phyloP scores from a whole-genome alignment of 2,113 vertebrate species.

The Microcebus lehilahytsara region DNA sequence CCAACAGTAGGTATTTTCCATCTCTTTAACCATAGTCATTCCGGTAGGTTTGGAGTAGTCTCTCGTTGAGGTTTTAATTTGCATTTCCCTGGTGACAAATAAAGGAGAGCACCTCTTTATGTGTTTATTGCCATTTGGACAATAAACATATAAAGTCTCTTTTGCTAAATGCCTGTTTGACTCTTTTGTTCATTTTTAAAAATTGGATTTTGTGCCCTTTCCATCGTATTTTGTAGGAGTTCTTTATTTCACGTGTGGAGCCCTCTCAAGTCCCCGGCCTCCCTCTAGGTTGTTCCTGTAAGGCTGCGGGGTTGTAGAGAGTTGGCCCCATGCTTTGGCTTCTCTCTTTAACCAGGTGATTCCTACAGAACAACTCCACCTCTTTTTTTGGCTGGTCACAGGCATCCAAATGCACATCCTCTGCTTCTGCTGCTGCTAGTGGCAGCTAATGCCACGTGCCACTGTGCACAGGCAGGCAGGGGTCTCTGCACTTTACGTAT shows the following conservation, averaged over 20 bases:
- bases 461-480: neutral
- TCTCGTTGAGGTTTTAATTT: neutral
- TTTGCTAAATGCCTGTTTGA: neutral
- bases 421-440: neutral
- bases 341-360: neutral
- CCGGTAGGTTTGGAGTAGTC: neutral
- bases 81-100: neutral
- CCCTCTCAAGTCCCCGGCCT: neutral
- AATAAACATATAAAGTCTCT: neutral
- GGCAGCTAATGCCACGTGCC: neutral
- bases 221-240: neutral
- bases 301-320: neutral
- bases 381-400: neutral
- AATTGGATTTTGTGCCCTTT: slow-evolving; percentile 4
- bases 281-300: neutral
- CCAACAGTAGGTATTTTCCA: neutral
- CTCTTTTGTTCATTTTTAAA: neutral
- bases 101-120: neutral
- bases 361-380: neutral
- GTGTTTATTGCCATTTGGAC: neutral
- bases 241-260: neutral
- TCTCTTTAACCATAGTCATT: neutral
- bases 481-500: neutral
- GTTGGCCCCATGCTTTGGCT: neutral
- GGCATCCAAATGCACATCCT: neutral